Conservation (phyloP, 1,140 invertebrate species). For the Drosophila baimaii region DNA sequence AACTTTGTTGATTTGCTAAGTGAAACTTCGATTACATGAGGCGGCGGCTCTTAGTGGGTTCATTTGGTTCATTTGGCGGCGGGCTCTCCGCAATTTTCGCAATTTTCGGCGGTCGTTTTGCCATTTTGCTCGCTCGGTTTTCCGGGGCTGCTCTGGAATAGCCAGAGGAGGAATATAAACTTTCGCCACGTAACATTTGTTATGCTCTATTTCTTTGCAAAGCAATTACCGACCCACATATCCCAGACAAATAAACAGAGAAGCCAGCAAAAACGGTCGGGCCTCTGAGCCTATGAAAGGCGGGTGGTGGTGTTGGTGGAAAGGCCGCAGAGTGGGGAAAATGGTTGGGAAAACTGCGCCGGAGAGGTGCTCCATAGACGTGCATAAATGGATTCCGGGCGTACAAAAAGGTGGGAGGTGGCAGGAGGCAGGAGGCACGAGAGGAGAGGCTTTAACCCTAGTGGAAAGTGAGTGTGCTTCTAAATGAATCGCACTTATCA, state of each 20-base stretch:
- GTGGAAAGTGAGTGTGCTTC: conserved; percentile 57
- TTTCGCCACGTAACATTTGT: conserved; percentile 78
- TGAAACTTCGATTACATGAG: conserved; percentile 75
- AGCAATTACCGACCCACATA: conserved; percentile 80
- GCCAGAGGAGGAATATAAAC: conserved; percentile 60
- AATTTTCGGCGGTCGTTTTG: conserved; percentile 52
- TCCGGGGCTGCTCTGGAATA: conserved; percentile 20
- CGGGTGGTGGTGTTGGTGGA: neutral
- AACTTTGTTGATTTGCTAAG: conserved; percentile 80
- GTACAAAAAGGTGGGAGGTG: conserved; percentile 25
- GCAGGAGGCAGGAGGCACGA: neutral
- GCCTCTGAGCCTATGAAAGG: conserved; percentile 37
- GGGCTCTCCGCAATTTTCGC: conserved; percentile 47
- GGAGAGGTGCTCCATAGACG: conserved; percentile 39
- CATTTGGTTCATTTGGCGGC: conserved; percentile 45
- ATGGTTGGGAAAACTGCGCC: conserved; percentile 15
- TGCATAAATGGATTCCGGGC: conserved; percentile 57
- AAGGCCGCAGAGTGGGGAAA: neutral
- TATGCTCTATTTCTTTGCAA: conserved; percentile 82
- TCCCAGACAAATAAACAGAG: conserved; percentile 62
- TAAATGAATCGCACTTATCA: conserved; percentile 68
- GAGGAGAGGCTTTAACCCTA: conserved; percentile 21
- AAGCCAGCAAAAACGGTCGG: conserved; percentile 44
- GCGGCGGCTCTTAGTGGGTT: conserved; percentile 51
- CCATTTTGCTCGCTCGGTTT: conserved; percentile 17